Evolutionary conservation across 2,888 invertebrate genomes (phyloP).

Genomic region (Parascotia fuliginaria): DNA sequence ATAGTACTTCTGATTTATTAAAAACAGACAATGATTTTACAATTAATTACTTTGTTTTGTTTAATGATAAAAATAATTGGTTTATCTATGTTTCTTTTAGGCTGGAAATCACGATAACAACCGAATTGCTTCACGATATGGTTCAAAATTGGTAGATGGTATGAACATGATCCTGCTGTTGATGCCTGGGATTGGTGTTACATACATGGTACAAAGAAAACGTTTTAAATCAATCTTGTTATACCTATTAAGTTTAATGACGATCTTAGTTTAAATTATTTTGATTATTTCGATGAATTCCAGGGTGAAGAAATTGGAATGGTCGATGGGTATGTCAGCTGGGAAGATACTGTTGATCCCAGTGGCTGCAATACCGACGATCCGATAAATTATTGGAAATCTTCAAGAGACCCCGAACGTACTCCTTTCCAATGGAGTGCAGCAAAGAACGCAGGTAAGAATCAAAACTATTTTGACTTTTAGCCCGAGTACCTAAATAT

Average conservation of each 20-base stretch:
- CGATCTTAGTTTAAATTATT: no score
- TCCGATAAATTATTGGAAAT: constrained; percentile 84
- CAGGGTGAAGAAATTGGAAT: constrained; percentile 95
- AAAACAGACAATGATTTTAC: no score
- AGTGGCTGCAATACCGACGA: constrained; percentile 89
- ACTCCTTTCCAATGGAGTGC: constrained; percentile 89
- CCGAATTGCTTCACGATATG: constrained; percentile 87
- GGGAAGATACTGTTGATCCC: constrained; percentile 89
- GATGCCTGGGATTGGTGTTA: constrained; percentile 91
- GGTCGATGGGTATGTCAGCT: constrained; percentile 88
- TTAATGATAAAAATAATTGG: not conserved
- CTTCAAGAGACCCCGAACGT: constrained; percentile 88
- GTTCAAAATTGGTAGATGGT: constrained; percentile 87
- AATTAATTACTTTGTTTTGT: no score
- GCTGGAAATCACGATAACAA: constrained; percentile 89
- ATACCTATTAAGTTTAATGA: no score
- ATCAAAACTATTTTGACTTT: not conserved
- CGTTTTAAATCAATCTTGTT: not conserved
- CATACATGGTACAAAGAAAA: constrained; percentile 82
- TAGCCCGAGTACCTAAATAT: not conserved
- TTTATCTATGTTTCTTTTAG: constrained; percentile 58
- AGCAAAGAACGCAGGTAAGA: constrained; percentile 79
- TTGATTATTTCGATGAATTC: no score
- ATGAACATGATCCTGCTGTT: constrained; percentile 90
- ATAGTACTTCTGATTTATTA: no score